Evolutionary conservation across 2,113 vertebrate genomes (phyloP).

Genomic region (Cairina moschata): DNA sequence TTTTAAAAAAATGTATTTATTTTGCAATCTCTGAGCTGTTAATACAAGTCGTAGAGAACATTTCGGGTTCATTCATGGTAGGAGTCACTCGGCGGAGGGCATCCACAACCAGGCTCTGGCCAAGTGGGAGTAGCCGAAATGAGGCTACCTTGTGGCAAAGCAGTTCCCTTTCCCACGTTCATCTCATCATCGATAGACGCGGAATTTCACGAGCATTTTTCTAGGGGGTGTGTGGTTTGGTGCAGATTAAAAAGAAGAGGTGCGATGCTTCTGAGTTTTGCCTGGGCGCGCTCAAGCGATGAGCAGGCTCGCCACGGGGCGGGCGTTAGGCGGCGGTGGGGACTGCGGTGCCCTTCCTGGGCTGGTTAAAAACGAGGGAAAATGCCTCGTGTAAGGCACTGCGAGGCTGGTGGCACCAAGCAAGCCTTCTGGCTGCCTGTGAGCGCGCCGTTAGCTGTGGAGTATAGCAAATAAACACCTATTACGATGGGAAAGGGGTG

Average conservation of each 20-base stretch:
- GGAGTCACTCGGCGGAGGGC: not conserved
- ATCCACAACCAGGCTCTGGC: not conserved
- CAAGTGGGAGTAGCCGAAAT: not conserved
- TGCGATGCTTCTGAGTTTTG: not conserved
- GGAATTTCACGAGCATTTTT: not conserved
- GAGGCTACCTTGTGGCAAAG: not conserved
- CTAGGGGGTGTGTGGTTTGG: accelerated
- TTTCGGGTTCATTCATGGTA: accelerated
- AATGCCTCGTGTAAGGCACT: too few relatives aligned
- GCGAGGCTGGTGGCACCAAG: not conserved
- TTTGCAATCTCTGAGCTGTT: not conserved
- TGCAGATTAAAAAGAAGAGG: not conserved
- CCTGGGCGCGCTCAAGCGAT: accelerated
- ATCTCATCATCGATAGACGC: accelerated
- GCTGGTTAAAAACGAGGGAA: accelerated
- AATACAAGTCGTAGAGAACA: not conserved
- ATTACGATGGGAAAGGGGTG: not conserved
- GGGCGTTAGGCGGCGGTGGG: accelerated
- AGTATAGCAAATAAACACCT: not conserved
- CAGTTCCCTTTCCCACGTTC: not conserved
- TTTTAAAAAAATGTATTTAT: not conserved
- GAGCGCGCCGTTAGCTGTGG: not conserved
- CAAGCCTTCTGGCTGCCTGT: accelerated
- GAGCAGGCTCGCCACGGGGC: too few relatives aligned
- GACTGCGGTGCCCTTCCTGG: not conserved